Conservation (phyloP, 1,140 invertebrate genomes). For the Bombus waltoni region DNA sequence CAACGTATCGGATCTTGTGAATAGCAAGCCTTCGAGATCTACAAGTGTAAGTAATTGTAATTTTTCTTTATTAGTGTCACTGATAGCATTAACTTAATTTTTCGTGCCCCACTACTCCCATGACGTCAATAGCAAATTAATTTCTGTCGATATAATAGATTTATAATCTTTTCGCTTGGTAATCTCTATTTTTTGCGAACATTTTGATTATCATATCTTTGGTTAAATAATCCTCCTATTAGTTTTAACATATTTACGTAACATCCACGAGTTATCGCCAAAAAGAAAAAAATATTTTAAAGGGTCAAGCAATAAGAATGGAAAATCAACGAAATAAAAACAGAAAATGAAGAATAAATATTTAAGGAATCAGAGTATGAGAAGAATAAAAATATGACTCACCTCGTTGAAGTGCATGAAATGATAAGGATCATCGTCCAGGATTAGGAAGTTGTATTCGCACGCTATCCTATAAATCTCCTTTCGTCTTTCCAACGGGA, state of each 20-base stretch:
- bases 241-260: not conserved
- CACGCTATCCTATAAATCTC: slow-evolving; percentile 90
- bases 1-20: not conserved
- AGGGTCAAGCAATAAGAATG: fast-evolving
- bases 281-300: not conserved
- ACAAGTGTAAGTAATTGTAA: fast-evolving
- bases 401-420: slow-evolving; percentile 88
- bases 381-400: slow-evolving; percentile 47
- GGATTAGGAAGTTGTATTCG: slow-evolving; percentile 89
- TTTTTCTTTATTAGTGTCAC: not conserved
- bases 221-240: no score
- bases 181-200: not conserved
- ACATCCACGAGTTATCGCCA: not conserved
- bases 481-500: slow-evolving; percentile 86
- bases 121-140: not conserved
- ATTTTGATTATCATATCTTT: not conserved
- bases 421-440: slow-evolving; percentile 93
- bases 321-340: fast-evolving
- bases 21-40: fast-evolving
- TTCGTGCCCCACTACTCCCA: not conserved
- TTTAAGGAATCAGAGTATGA: not conserved
- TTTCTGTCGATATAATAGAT: no score
- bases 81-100: not conserved
- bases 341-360: fast-evolving
- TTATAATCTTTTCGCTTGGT: no score